phyloP scores from a whole-genome alignment of 2,113 vertebrate species.

The Puntigrus tetrazona region DNA sequence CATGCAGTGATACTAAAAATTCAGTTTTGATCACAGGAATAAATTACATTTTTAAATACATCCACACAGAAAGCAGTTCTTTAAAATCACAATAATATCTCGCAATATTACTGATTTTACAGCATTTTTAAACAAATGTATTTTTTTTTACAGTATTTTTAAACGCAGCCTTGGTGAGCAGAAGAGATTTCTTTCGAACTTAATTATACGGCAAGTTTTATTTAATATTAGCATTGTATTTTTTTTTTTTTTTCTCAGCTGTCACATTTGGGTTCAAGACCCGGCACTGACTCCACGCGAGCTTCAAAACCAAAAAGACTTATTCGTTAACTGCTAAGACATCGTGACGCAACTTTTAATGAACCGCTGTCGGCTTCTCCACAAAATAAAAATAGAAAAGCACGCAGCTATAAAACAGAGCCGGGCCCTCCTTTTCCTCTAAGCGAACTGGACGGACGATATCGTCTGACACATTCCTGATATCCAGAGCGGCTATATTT shows the following conservation, averaged over 20 bases:
- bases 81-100: not conserved
- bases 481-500: conserved; percentile 60
- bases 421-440: conserved; percentile 5
- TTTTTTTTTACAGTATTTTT: too few relatives aligned
- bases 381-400: not conserved
- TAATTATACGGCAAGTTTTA: not conserved
- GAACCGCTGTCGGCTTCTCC: not conserved
- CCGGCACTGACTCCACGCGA: not conserved
- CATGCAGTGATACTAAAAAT: too few relatives aligned
- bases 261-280: not conserved
- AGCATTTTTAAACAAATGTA: too few relatives aligned
- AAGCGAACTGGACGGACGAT: not conserved
- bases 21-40: not conserved
- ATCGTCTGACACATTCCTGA: conserved; percentile 64
- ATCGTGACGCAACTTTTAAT: not conserved
- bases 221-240: not conserved
- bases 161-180: not conserved
- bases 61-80: not conserved
- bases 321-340: conserved; percentile 9
- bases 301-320: not conserved
- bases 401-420: not conserved
- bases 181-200: not conserved
- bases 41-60: not conserved
- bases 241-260: not conserved
- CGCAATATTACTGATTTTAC: too few relatives aligned